These are phyloP conservation scores for Cheilosia vulpina DNA, from an alignment of 2,888 invertebrate genomes.

Conservation along the genomic window DNA sequence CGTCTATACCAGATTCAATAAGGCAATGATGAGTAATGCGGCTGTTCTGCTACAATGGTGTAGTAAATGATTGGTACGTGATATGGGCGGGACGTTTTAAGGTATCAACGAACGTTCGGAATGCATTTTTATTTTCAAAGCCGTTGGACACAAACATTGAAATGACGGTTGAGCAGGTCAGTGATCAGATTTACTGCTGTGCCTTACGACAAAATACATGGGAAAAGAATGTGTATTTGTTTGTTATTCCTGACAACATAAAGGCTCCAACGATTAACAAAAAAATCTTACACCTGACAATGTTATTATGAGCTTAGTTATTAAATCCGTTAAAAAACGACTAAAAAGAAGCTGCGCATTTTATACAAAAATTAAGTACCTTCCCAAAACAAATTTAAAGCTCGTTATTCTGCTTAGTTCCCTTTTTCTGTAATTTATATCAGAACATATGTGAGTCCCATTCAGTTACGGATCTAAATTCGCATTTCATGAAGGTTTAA, in stretches of 20 bases:
- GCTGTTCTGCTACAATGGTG: not conserved
- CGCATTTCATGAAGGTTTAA: too few relatives aligned
- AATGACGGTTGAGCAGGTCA: not conserved
- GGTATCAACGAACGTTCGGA: not conserved
- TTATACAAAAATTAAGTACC: too few relatives aligned
- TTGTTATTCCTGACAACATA: too few relatives aligned
- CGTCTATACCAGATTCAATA: not conserved
- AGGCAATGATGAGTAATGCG: not conserved
- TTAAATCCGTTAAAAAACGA: not conserved
- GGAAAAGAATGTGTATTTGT: too few relatives aligned
- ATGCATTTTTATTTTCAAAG: slow-evolving; percentile 1
- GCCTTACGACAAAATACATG: too few relatives aligned
- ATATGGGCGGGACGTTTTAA: slow-evolving; percentile 3
- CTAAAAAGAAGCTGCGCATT: too few relatives aligned
- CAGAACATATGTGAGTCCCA: too few relatives aligned
- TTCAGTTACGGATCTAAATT: too few relatives aligned
- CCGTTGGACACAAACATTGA: not conserved
- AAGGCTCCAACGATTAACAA: not conserved
- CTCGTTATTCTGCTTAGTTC: too few relatives aligned
- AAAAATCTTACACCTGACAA: too few relatives aligned
- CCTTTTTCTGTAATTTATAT: too few relatives aligned
- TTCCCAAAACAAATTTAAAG: too few relatives aligned
- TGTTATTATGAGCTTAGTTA: not conserved
- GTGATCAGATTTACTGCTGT: not conserved
- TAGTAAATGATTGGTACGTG: not conserved